Evolutionary conservation across 2,113 vertebrate species (phyloP), one percentile per base, ranked within the genome.

Genomic region (Erinaceus europaeus): DNA sequence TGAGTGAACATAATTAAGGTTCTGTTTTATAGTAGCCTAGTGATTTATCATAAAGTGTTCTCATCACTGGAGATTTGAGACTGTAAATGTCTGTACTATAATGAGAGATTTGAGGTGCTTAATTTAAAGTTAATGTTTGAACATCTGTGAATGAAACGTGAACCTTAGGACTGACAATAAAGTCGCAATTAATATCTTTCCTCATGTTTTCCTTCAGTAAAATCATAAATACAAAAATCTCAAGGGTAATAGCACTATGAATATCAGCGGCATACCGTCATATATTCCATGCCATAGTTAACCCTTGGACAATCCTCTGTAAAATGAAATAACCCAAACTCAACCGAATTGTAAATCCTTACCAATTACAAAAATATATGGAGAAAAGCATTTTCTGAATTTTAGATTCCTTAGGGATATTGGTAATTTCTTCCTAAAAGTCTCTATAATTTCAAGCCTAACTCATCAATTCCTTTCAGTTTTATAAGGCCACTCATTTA

Each of bases 1-100:
- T 72, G 84, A 79, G 71, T 76, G 86, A 84, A 44, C 48, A 82
- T 79, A 82, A 90, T 89, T 86, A 89, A 90, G 69, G 69, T 78
- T 93, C 89, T 88, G 38, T 91, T 86, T 86, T 61, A 75, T 20
- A n/a, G 27, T n/a, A 57, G 29, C 61, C 53, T 78, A 48, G n/a
- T 72, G 77, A 53, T 87, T 90, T 90, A 80, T 88, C 57, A 86
- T 46, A 13, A 73, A 48, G 53, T 88, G 29, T 4, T 27, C 13
- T 68, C 29, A 27, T 73, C 40, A 76, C 68, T 78, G 27, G 55
- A 61, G 48, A 65, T 61, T 29, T 69, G 53, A 85, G 27, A 52
- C 5, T 23, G 20, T 11, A 55, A 64, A 84, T 27, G 18, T 38
- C 78, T 50, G 18, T 52, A 86, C 40, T 52, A 61, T 17, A 77